A percentile compares a stretch with the other conserved stretches of the same genome.
Evolutionary conservation across 2,113 vertebrate genomes (phyloP).

Genomic region (Scomber colias): DNA sequence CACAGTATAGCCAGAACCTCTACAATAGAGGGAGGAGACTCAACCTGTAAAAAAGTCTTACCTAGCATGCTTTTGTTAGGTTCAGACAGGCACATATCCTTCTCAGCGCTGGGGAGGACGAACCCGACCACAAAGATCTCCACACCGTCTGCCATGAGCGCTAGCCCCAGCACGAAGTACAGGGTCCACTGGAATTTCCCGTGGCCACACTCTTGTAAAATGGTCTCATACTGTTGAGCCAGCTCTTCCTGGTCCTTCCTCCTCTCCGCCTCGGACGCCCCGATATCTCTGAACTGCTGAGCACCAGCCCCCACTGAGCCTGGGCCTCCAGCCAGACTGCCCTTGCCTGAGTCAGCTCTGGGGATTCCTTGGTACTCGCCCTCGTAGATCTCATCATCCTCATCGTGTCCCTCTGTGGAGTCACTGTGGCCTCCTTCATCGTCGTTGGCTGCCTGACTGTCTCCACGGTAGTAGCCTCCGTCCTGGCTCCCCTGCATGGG

Average conservation of each 20-base stretch:
- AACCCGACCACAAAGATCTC: conserved; percentile 98
- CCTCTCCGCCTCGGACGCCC: conserved; percentile 83
- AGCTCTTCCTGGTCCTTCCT: conserved; percentile 94
- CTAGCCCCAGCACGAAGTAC: conserved; percentile 96
- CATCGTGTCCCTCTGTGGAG: conserved; percentile 96
- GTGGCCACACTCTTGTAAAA: conserved; percentile 96
- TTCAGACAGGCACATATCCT: conserved; percentile 98
- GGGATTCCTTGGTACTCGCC: conserved; percentile 98
- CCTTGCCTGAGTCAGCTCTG: conserved; percentile 89
- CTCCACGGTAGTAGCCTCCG: conserved; percentile 87
- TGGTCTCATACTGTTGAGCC: conserved; percentile 96
- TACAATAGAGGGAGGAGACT: not conserved
- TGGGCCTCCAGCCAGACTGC: conserved; percentile 77
- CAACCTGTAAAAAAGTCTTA: conserved; percentile 76
- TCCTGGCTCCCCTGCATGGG: conserved; percentile 85
- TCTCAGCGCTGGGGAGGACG: conserved; percentile 96
- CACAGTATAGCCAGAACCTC: not conserved
- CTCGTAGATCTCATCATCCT: conserved; percentile 98
- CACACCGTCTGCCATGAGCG: conserved; percentile 96
- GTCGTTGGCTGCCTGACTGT: conserved; percentile 88
- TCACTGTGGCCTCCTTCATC: conserved; percentile 93
- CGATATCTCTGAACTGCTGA: conserved; percentile 82
- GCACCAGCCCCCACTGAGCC: conserved; percentile 70
- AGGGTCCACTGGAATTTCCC: conserved; percentile 98
- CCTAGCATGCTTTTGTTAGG: conserved; percentile 99